These are phyloP conservation scores for Oreochromis grahami DNA, from an alignment of 2,797 vertebrate genomes.

Conservation along the genomic window DNA sequence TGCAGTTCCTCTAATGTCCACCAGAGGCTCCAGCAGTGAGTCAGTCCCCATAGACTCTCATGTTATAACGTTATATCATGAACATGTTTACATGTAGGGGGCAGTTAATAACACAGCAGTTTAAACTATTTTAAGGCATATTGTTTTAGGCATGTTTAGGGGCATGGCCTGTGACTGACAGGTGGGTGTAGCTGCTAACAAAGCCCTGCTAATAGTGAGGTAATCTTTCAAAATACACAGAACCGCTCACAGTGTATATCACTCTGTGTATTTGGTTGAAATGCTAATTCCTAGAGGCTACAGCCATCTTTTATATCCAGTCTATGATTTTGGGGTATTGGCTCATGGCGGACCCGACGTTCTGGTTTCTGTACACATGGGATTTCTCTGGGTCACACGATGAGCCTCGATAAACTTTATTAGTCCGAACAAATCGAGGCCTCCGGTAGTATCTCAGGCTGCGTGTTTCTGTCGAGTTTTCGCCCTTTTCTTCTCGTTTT, in stretches of 20 bases:
- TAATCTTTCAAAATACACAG: background rate
- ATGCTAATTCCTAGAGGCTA: accelerated
- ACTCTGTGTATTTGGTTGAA: background rate
- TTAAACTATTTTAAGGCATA: background rate
- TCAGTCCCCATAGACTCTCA: background rate
- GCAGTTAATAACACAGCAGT: background rate
- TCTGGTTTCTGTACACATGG: background rate
- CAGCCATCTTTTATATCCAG: background rate
- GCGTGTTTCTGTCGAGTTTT: background rate
- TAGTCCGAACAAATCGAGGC: background rate
- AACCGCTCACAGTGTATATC: background rate
- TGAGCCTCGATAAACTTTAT: background rate
- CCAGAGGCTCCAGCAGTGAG: background rate
- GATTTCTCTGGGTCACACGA: background rate
- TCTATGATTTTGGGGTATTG: background rate
- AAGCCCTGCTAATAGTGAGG: background rate
- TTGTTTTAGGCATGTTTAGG: background rate
- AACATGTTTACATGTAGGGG: accelerated
- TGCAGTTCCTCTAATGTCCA: background rate
- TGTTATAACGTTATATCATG: background rate
- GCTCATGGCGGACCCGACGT: background rate
- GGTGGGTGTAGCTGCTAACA: background rate
- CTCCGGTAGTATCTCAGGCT: background rate
- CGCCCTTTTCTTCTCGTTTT: background rate
- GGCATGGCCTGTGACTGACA: background rate